Base-by-base conservation (phyloP, 2,113 vertebrate species). In the Erythrolamprus reginae region DNA sequence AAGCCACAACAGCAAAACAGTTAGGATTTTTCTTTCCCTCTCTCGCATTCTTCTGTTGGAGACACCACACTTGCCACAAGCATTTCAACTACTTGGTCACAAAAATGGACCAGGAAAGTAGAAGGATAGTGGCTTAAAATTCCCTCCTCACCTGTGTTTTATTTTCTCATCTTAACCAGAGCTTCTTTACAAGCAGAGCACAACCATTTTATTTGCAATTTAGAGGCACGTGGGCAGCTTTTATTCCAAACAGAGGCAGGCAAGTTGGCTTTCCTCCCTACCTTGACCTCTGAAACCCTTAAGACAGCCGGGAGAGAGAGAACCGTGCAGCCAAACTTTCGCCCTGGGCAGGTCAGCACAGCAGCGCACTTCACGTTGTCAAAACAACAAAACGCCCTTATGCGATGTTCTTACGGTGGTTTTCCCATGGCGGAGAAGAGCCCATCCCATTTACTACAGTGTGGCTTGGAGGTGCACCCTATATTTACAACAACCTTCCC, bases 31-130 rank as follows among this genome's bases (percentile, higher is more conserved):
- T 7, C 38, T 77, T 77, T 77, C 23, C 89, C 56, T 17, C 53
- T 33, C 89, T 51, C 61, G 53, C 84, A 92, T 89, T 89, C 84
- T 89, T 89, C 28, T 87, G 48, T 91, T 91, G 28, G 61, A 53
- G 10, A 92, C 93, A 88, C 90, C 88, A 83, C 85, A 84, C 55
- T 90, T 94, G 91, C 94, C 93, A 89, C 92, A 90, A 92, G 84
- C 90, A 86, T 93, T 88, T 92, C 82, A 91, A 94, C 28, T n/a
- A 9, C 10, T 19, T 90, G 77, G 21, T 45, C 51, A 38, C 45
- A 19, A 89, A 50, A 89, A 51, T 5, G 45, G 17, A 82, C n/a
- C 7, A n/a, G 28, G 3, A 24, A n/a, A 70, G 19, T 15, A 23
- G 38, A 50, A 58, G 15, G 19, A 12, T 51, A 52, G 55, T 21